Percentiles rank a stretch among this genome's conserved stretches.
These are phyloP conservation scores for Parotia lawesii DNA, from an alignment of 2,113 vertebrate species.

Conservation along the genomic window DNA sequence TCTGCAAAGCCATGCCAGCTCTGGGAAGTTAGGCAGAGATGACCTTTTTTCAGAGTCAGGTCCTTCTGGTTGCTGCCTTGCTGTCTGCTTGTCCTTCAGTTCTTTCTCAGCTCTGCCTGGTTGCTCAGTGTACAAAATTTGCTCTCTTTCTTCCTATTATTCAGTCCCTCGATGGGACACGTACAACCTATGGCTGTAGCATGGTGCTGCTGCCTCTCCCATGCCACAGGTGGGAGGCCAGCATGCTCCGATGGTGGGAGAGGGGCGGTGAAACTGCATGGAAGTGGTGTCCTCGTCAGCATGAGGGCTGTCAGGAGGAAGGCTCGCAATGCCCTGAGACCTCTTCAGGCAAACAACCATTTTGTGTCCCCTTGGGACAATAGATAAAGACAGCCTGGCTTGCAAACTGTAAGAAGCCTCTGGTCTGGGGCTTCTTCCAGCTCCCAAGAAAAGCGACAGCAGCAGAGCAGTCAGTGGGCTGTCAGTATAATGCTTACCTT, in stretches of 20 bases:
- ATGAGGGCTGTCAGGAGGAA: neutral
- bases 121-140: neutral
- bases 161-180: neutral
- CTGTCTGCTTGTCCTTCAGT: neutral
- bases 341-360: neutral
- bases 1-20: neutral
- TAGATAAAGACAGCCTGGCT: neutral
- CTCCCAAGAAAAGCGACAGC: neutral
- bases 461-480: neutral
- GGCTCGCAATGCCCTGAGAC: neutral
- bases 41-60: neutral
- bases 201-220: neutral
- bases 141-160: neutral
- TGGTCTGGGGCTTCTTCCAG: neutral
- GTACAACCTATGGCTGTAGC: rapidly evolving
- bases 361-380: neutral
- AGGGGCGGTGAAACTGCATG: neutral
- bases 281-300: neutral
- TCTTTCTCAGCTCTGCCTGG: neutral
- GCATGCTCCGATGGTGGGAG: rapidly evolving
- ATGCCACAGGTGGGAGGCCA: rapidly evolving
- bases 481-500: neutral
- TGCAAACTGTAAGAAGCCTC: neutral
- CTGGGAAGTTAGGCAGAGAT: neutral
- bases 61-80: neutral